These are phyloP conservation scores for Philopedon plagiatum DNA, from an alignment of 2,888 invertebrate species.

Conservation along the genomic window DNA sequence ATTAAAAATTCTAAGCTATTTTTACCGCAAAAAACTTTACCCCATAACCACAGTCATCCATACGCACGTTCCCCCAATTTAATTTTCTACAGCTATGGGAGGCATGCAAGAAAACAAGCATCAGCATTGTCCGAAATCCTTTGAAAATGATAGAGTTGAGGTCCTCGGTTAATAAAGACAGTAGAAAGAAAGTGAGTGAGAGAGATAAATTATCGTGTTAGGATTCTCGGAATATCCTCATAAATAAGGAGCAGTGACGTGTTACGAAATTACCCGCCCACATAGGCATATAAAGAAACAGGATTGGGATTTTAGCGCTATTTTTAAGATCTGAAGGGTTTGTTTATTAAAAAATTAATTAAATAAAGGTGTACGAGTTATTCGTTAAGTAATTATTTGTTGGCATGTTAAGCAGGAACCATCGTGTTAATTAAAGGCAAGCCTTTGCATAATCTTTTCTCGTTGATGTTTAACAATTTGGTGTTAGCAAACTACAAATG, in stretches of 20 bases:
- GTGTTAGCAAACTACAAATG: no score
- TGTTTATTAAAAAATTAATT: no score
- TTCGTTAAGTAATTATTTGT: no score
- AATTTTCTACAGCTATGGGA: slow-evolving; percentile 1
- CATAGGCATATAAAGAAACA: slow-evolving; percentile 4
- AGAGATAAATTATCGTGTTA: slow-evolving; percentile 1
- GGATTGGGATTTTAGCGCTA: slow-evolving; percentile 4
- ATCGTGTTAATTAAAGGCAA: no score
- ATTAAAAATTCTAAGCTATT: no score
- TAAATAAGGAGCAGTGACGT: slow-evolving; percentile 5
- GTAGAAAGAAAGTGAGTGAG: slow-evolving; percentile 8
- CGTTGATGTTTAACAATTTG: no score
- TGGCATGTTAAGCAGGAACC: no score
- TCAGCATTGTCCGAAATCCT: not conserved
- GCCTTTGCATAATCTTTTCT: no score
- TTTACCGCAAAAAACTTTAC: no score
- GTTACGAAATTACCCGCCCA: slow-evolving; percentile 3
- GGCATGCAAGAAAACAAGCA: not conserved
- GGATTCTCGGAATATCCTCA: not conserved
- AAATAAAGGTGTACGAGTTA: no score
- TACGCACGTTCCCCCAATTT: not conserved
- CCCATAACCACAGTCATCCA: no score
- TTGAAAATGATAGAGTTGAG: slow-evolving; percentile 4
- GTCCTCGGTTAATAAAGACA: slow-evolving; percentile 3
- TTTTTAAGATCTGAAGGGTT: no score